phyloP scores from a whole-genome alignment of 2,797 vertebrate genomes.

The Hafferia zeledoni region DNA sequence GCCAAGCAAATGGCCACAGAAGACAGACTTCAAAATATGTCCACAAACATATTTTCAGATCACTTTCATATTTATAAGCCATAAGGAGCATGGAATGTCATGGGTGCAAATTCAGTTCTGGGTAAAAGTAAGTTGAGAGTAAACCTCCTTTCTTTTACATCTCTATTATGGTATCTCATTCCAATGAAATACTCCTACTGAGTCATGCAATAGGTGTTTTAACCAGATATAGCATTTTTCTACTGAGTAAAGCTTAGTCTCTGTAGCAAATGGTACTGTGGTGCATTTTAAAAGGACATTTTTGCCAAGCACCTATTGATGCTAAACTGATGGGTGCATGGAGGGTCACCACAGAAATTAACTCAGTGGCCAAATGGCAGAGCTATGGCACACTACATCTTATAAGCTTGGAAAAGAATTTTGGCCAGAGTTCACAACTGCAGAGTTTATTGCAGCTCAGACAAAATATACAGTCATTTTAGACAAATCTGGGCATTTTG shows the following conservation, averaged over 20 bases:
- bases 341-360: neutral
- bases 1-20: neutral
- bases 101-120: neutral
- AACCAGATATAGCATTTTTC: neutral
- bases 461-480: neutral
- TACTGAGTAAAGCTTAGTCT: neutral
- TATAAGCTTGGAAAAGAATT: neutral
- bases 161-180: neutral
- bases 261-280: neutral
- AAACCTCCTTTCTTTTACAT: neutral
- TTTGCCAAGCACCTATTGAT: conserved; percentile 9
- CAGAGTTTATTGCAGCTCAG: conserved; percentile 5
- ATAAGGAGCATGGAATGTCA: neutral
- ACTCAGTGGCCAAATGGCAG: conserved; percentile 7
- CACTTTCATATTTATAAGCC: neutral
- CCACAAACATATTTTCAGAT: neutral
- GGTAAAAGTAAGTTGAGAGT: neutral
- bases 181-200: neutral
- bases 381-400: neutral
- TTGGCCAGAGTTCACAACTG: neutral
- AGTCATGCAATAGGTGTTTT: neutral
- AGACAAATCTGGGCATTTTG: conserved; percentile 37
- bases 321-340: neutral
- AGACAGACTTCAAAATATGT: neutral
- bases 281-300: neutral